These are phyloP conservation scores for Talpa occidentalis DNA, from an alignment of 2,113 vertebrate genomes.

Conservation along the genomic window DNA sequence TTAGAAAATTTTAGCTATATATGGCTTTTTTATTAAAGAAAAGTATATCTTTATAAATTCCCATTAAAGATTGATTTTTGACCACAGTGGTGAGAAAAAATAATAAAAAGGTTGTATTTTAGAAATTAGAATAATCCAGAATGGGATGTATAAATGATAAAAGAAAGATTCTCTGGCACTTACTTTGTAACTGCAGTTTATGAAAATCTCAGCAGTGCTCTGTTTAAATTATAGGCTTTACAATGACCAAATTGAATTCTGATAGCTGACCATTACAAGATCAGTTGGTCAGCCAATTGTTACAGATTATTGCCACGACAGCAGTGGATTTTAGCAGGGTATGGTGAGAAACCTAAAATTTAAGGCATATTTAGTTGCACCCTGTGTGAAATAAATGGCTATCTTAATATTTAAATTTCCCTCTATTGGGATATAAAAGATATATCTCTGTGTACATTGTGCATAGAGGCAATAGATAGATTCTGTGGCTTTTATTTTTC, in stretches of 20 bases:
- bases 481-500: slow-evolving; percentile 42
- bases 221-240: slow-evolving; percentile 67
- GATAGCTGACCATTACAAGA: slow-evolving; percentile 47
- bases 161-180: not conserved
- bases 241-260: slow-evolving; percentile 61
- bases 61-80: slow-evolving; percentile 10
- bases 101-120: not conserved
- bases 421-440: slow-evolving; percentile 54
- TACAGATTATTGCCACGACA: slow-evolving; percentile 33
- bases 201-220: slow-evolving; percentile 47
- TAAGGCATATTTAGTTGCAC: slow-evolving; percentile 43
- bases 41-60: not conserved
- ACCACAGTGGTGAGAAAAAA: not conserved
- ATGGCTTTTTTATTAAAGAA: not conserved
- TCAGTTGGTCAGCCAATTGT: slow-evolving; percentile 48
- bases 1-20: not conserved
- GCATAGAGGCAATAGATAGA: not conserved
- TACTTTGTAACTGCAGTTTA: slow-evolving; percentile 55
- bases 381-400: slow-evolving; percentile 63
- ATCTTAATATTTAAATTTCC: slow-evolving; percentile 70
- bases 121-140: slow-evolving; percentile 52
- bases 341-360: slow-evolving; percentile 40
- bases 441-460: not conserved
- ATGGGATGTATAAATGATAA: slow-evolving; percentile 15
- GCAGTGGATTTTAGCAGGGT: slow-evolving; percentile 47